A percentile compares a stretch with the other conserved stretches of the same genome.
Conservation (phyloP, 2,888 invertebrate species). For the Caenorhabditis sp. region DNA sequence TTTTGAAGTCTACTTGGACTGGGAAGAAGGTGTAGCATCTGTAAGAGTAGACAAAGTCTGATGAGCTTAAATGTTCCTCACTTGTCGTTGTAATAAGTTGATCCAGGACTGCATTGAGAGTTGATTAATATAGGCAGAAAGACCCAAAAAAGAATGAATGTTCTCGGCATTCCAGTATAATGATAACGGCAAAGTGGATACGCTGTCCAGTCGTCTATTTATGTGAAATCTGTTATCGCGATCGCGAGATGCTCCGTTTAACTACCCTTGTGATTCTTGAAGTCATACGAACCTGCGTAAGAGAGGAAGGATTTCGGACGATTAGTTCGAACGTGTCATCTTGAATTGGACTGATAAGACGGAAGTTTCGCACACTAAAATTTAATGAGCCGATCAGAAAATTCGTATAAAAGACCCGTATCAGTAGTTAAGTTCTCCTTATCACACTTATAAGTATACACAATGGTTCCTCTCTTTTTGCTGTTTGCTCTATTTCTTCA, state of each 20-base stretch:
- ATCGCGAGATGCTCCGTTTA: not conserved
- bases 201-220: not conserved
- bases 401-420: constrained; percentile 2
- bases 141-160: not conserved
- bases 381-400: not conserved
- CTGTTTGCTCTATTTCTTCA: not conserved
- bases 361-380: not conserved
- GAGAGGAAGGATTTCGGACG: not conserved
- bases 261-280: not conserved
- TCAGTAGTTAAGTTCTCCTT: not conserved
- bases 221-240: not conserved
- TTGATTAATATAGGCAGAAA: not conserved
- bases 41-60: not conserved
- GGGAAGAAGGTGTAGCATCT: constrained; percentile 32
- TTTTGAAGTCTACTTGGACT: constrained; percentile 11
- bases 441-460: not conserved
- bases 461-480: not conserved
- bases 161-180: not conserved
- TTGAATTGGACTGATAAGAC: not conserved
- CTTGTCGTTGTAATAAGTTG: not conserved
- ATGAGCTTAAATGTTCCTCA: not conserved
- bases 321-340: not conserved
- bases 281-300: not conserved
- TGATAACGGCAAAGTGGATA: not conserved
- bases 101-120: not conserved